Evolutionary conservation across 2,888 invertebrate genomes (phyloP).

Genomic region (Anthrax anthrax): DNA sequence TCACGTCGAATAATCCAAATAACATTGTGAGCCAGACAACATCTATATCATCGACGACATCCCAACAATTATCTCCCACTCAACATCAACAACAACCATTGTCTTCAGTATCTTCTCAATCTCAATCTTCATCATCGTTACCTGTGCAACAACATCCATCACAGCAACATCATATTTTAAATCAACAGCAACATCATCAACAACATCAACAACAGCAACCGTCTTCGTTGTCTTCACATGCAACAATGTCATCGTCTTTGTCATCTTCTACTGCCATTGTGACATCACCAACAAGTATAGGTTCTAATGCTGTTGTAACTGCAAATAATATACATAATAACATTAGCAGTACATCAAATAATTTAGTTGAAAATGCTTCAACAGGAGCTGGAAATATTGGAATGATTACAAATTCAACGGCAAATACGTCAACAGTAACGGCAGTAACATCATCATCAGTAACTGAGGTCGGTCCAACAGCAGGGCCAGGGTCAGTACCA

Average conservation of each 20-base stretch:
- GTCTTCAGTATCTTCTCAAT: slow-evolving; percentile 6
- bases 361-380: background rate
- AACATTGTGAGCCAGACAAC: slow-evolving; percentile 23
- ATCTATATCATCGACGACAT: slow-evolving; percentile 20
- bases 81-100: slow-evolving; percentile 5
- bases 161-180: slow-evolving; percentile 6
- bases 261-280: slow-evolving; percentile 2
- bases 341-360: background rate
- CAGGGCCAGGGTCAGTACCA: too few species aligned
- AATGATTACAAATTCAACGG: background rate
- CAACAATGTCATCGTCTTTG: slow-evolving; percentile 9
- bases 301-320: slow-evolving; percentile 1
- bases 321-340: slow-evolving; percentile 5
- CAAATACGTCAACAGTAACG: background rate
- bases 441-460: background rate
- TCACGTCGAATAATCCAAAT: slow-evolving; percentile 23
- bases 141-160: slow-evolving; percentile 33
- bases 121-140: slow-evolving; percentile 14
- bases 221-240: slow-evolving; percentile 16
- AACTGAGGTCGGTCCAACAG: too few species aligned
- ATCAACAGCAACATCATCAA: background rate
- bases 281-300: slow-evolving; percentile 1
- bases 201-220: slow-evolving; percentile 8
- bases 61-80: slow-evolving; percentile 6
- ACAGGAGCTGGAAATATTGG: background rate